Evolutionary conservation across 1,140 invertebrate genomes (phyloP).

Genomic region (Lepidurus couesii): DNA sequence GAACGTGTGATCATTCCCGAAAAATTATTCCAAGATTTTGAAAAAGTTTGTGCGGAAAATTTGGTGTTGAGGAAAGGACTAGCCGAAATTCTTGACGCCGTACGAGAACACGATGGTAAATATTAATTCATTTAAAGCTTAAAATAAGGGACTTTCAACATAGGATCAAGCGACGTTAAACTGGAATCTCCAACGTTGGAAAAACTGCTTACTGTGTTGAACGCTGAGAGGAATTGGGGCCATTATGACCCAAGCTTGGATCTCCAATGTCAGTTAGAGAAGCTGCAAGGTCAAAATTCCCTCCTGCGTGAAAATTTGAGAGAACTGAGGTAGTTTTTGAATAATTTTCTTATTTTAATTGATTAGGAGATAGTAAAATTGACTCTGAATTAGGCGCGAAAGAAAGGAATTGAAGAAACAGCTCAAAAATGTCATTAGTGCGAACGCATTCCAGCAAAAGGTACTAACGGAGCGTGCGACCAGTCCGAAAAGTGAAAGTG

Average conservation of each 20-base stretch:
- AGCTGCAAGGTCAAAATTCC: conserved; percentile 54
- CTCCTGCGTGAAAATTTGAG: conserved; percentile 52
- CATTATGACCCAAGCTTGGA: conserved; percentile 71
- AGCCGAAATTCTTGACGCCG: conserved; percentile 58
- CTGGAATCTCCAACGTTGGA: conserved; percentile 56
- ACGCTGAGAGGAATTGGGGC: conserved; percentile 60
- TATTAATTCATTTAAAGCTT: not conserved
- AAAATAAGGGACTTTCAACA: not conserved
- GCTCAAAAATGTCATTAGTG: not conserved
- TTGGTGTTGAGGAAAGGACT: conserved; percentile 55
- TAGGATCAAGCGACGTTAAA: conserved; percentile 45
- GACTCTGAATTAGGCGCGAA: not conserved
- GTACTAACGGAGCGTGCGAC: not conserved
- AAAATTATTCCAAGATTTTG: conserved; percentile 20
- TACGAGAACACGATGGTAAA: conserved; percentile 54
- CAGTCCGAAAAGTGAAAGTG: not conserved
- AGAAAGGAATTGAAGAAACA: not conserved
- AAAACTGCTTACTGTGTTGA: conserved; percentile 56
- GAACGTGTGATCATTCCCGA: not conserved
- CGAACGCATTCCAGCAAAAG: not conserved
- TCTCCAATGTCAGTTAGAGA: conserved; percentile 59
- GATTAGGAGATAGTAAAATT: not conserved
- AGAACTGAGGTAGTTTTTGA: conserved; percentile 43
- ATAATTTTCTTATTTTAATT: not conserved
- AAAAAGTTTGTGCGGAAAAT: conserved; percentile 27